phyloP scores from a whole-genome alignment of 2,113 vertebrate species.

The Hirundichthys speculiger region DNA sequence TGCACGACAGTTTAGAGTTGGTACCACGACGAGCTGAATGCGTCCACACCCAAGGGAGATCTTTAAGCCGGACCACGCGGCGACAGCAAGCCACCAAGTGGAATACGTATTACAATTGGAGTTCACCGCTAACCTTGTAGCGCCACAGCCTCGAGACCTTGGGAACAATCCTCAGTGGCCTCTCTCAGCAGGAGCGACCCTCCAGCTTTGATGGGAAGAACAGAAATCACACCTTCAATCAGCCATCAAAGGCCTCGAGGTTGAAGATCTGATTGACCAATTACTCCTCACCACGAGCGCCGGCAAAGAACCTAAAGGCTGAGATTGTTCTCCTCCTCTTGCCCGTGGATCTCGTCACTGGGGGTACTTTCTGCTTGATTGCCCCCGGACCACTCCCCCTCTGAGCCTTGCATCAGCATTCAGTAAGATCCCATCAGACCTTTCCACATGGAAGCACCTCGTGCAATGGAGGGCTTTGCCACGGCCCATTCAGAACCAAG shows the following conservation, averaged over 20 bases:
- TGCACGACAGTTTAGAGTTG: conserved; percentile 20
- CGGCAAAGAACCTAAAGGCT: conserved; percentile 60
- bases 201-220: conserved; percentile 65
- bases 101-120: conserved; percentile 25
- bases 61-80: conserved; percentile 40
- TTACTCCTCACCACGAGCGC: conserved; percentile 67
- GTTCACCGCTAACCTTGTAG: conserved; percentile 39
- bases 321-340: conserved; percentile 69
- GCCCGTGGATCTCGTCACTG: conserved; percentile 67
- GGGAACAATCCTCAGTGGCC: conserved; percentile 37
- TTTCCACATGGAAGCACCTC: conserved; percentile 75
- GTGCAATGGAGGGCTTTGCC: conserved; percentile 59
- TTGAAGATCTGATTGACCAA: conserved; percentile 79
- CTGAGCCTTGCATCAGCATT: conserved; percentile 57
- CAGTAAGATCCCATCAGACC: conserved; percentile 70
- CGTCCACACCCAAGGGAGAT: conserved; percentile 17
- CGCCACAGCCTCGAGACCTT: conserved; percentile 43
- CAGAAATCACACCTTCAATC: conserved; percentile 79
- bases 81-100: conserved; percentile 26
- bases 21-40: conserved; percentile 30
- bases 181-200: conserved; percentile 60
- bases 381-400: conserved; percentile 63
- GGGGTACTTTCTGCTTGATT: conserved; percentile 75
- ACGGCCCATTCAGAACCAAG: conserved; percentile 70
- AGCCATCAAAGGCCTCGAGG: conserved; percentile 68